These are phyloP conservation scores for Rhamnusium bicolor DNA, from an alignment of 2,888 invertebrate genomes.

Conservation along the genomic window DNA sequence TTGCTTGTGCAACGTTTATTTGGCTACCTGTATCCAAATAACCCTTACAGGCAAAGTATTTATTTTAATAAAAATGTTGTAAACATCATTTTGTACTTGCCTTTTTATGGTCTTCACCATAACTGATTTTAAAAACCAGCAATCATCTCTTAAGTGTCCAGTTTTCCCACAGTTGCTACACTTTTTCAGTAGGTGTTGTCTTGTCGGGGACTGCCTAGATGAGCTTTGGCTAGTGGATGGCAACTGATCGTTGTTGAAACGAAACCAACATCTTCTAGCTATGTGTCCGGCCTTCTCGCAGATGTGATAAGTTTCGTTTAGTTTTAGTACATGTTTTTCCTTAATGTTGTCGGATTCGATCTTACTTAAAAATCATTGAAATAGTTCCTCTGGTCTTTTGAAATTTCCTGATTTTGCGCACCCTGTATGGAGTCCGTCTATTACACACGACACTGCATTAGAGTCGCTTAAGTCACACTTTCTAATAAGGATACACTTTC, in stretches of 20 bases:
- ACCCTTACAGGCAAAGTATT: neutral
- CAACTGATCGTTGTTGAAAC: neutral
- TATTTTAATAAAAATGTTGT: neutral
- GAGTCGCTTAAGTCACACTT: conserved; percentile 3
- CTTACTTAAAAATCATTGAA: conserved; percentile 17
- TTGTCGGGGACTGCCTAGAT: neutral
- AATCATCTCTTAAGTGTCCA: conserved; percentile 7
- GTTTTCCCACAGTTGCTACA: conserved; percentile 8
- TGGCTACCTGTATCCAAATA: conserved; percentile 23
- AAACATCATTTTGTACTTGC: neutral
- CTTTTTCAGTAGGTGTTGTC: neutral
- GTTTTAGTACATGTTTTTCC: neutral
- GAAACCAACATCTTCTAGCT: neutral
- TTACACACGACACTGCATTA: neutral
- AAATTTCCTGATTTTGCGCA: conserved; percentile 18
- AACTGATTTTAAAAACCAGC: neutral
- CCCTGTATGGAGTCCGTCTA: neutral
- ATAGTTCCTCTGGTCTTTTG: conserved; percentile 20
- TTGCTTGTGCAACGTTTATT: neutral
- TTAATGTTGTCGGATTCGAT: neutral
- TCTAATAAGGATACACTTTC: neutral
- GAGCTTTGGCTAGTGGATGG: too few species aligned
- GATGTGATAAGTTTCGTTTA: neutral
- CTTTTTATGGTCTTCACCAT: neutral
- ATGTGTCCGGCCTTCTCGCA: conserved; percentile 5